phyloP scores from a whole-genome alignment of 92 coral and sea anemone species.

The Anthopleura xanthogrammica region DNA sequence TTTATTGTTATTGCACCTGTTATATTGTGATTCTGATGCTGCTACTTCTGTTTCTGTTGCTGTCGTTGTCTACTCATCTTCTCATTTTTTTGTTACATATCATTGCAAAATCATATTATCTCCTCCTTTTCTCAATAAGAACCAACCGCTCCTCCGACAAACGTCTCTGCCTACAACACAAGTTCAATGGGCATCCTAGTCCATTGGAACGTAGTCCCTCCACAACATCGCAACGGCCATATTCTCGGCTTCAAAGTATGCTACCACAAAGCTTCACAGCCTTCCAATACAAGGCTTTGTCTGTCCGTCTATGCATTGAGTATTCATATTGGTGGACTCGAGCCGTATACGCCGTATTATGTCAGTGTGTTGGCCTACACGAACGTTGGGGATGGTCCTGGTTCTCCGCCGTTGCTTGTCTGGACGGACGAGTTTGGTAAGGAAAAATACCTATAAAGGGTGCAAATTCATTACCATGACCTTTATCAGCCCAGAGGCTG shows the following conservation, averaged over 20 bases:
- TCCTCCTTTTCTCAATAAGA: slow-evolving; percentile 15
- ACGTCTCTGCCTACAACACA: slow-evolving; percentile 77
- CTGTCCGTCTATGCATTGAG: slow-evolving; percentile 54
- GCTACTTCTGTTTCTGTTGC: too few species aligned
- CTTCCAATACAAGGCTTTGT: slow-evolving; percentile 39
- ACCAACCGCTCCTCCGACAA: slow-evolving; percentile 79
- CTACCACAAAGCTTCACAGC: slow-evolving; percentile 59
- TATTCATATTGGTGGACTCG: slow-evolving; percentile 62
- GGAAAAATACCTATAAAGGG: slow-evolving; percentile 4
- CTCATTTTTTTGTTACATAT: neutral
- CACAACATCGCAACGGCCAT: slow-evolving; percentile 66
- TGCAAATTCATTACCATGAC: too few species aligned
- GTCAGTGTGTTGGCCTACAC: slow-evolving; percentile 71
- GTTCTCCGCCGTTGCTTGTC: slow-evolving; percentile 54
- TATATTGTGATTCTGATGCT: too few species aligned
- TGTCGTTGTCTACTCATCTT: too few species aligned
- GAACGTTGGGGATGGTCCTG: slow-evolving; percentile 75
- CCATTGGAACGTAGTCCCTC: slow-evolving; percentile 60
- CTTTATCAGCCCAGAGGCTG: too few species aligned
- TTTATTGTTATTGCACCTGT: too few species aligned
- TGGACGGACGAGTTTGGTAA: slow-evolving; percentile 87
- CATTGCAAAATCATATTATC: neutral
- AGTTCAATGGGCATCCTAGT: slow-evolving; percentile 72
- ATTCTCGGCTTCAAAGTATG: slow-evolving; percentile 77
- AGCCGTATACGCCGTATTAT: slow-evolving; percentile 63